Base-by-base conservation (phyloP, 2,888 invertebrate genomes). In the Nomada lathburiana region DNA sequence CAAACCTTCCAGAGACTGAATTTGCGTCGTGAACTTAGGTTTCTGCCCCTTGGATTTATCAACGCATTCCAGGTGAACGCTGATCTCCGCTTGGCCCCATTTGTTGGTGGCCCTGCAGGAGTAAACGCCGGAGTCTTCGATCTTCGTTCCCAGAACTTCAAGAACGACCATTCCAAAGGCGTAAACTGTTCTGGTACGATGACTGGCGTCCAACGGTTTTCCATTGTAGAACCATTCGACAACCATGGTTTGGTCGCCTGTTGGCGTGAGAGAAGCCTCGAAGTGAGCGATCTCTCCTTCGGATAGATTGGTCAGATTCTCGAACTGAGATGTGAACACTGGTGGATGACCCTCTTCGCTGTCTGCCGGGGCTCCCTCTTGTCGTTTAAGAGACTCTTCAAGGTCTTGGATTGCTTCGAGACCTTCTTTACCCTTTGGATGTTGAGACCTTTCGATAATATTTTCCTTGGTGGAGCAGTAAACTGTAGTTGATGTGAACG, bases 231-330 rank as follows among this genome's bases (percentile, higher is more conserved):
- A 98, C 98, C 98, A 99, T 95, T 98, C 98, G 72, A 98, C 97
- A 42, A 97, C 96, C 98, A 98, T 98, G 36, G 97, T 97, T 94
- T 98, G 98, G 92, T 98, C 98, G 16, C 98, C 98, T 65, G 98
- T 97, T 16, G 99, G 99, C 69, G 98, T 97, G 10, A 99, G 95
- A 67, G 98, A 98, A 53, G 99, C 99, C 95, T 99, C 99, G 94
- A 99, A 99, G 94, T 99, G 99, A 87, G 99, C 99, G 88, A 98
- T 97, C 94, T 99, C 98, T 76, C 98, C 98, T 94, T 99, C 99
- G 57, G 97, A 97, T 67, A 99, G 95, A 90, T 98, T 98, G 13
- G 95, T 94, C 80, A 98, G 95, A 87, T 98, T 96, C 88, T 97
- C 96, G 94, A 98, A 98, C 92, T 98, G 97, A 0, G 98, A 97